These are phyloP conservation scores for Glomeris marginata DNA, from an alignment of 2,888 invertebrate genomes.

Conservation along the genomic window DNA sequence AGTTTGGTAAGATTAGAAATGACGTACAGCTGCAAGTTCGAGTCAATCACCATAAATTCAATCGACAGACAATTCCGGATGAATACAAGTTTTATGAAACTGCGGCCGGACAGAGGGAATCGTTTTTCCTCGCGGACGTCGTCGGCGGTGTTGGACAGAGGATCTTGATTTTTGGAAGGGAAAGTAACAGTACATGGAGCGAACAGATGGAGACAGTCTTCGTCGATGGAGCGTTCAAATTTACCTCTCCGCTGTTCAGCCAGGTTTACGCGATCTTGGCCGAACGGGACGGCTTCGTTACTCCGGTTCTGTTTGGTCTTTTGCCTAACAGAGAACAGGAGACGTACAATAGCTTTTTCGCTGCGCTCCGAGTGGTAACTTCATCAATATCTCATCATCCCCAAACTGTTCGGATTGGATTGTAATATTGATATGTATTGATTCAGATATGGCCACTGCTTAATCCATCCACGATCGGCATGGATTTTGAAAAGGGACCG, in stretches of 20 bases:
- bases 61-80: neutral
- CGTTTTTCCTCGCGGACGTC: neutral
- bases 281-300: no score
- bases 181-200: neutral
- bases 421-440: no score
- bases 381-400: no score
- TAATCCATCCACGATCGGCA: neutral
- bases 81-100: neutral
- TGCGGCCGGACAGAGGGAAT: neutral
- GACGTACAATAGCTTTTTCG: no score
- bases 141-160: neutral
- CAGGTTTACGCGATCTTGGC: no score
- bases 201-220: neutral
- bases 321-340: no score
- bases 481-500: no score
- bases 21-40: no score
- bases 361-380: no score
- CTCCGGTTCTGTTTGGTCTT: no score
- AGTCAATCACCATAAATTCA: no score
- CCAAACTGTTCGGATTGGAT: no score
- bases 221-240: constrained; percentile 10
- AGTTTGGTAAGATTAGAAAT: neutral
- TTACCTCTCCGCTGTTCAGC: constrained; percentile 1
- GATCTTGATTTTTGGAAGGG: neutral
- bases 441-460: neutral